Percentiles rank a stretch among this genome's conserved stretches.
These are phyloP conservation scores for Nyleta sp. DNA, from an alignment of 2,888 invertebrate species.

Conservation along the genomic window DNA sequence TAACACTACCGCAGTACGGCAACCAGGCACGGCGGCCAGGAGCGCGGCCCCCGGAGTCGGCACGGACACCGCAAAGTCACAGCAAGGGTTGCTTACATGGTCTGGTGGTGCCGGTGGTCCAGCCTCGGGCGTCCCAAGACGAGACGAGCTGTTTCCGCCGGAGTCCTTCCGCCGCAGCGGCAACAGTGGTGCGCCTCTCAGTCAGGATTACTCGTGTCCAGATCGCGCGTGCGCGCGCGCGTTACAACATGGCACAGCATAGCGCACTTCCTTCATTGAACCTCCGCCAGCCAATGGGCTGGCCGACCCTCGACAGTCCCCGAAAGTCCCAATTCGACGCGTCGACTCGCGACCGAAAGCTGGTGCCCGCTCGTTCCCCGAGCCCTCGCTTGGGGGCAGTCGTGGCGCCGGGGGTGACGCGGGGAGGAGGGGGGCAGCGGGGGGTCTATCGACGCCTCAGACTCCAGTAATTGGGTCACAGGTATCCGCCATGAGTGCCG, in stretches of 20 bases:
- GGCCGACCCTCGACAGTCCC: background rate
- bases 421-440: background rate
- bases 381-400: no score
- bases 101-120: no score
- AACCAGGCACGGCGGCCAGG: constrained; percentile 23
- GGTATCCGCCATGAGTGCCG: constrained; percentile 23
- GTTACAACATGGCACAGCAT: constrained; percentile 48
- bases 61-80: no score
- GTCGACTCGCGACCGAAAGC: no score
- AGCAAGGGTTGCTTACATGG: constrained; percentile 42
- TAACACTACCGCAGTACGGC: constrained; percentile 51
- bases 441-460: constrained; percentile 6
- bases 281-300: no score
- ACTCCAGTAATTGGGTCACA: constrained; percentile 28
- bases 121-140: no score
- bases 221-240: constrained; percentile 41
- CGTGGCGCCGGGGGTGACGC: no score
- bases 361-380: no score
- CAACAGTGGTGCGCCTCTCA: constrained; percentile 47
- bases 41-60: background rate
- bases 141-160: background rate
- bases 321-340: constrained; percentile 1
- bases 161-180: constrained; percentile 23
- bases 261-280: constrained; percentile 43
- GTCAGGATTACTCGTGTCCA: constrained; percentile 42